Evolutionary conservation across 2,113 vertebrate genomes (phyloP), one percentile per base, ranked within the genome.

Genomic region (Eurystomus gularis): DNA sequence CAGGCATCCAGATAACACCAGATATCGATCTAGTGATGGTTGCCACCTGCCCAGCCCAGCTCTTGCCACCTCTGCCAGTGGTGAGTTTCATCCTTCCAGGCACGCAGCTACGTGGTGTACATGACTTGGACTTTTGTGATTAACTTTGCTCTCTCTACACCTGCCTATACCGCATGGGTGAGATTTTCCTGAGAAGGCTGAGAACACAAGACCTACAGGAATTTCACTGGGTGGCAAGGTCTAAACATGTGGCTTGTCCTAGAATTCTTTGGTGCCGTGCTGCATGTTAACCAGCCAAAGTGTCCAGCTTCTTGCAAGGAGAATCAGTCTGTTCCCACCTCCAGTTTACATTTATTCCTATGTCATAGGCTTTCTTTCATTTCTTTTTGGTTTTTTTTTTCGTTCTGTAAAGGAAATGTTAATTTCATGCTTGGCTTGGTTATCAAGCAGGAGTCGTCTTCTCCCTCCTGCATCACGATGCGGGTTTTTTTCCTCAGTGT

Each of bases 371-470:
- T 82, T 62, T 13, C 2, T 58, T 33, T 61, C 44, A 65, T 60
- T 39, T 60, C 40, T 18, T 28, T n/a, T 69, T 24, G 42, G 42
- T 24, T 4, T 44, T 28, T 70, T 86, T 54, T 80, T 82, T 75
- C 25, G 31, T 5, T 8, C 52, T 44, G 18, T 68, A 78, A 82
- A 90, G 79, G 76, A 90, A 94, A 90, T 95, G 93, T 17, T 93
- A 94, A 96, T 97, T 96, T 97, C 93, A 93, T 90, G 88, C 88
- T 93, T 96, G 92, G 55, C 64, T 96, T 92, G 44, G 5, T 48
- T 86, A 73, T 96, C 37, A 42, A 91, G 82, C 75, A 68, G 86
- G 44, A 86, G n/a, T n/a, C n/a, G 54, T 46, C 15, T 92, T 92
- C 71, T 88, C 62, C 26, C 46, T 81, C 54, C 82, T 75, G 86